These are phyloP conservation scores for Myotis davidii DNA, from an alignment of 2,113 vertebrate genomes.

Conservation along the genomic window DNA sequence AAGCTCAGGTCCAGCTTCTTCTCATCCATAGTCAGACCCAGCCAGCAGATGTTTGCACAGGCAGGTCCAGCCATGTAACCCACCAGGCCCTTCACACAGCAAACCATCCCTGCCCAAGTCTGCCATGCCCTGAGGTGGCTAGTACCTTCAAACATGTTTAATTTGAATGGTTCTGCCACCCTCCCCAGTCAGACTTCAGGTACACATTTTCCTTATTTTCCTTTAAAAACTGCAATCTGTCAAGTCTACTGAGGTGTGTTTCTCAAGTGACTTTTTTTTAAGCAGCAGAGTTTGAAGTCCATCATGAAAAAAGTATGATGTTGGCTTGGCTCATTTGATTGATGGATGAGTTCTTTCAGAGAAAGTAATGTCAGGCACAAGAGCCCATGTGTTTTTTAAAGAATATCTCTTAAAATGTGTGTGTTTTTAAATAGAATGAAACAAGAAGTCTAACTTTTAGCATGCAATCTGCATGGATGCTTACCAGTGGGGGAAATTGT, in stretches of 20 bases:
- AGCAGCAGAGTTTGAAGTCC: slow-evolving; percentile 6
- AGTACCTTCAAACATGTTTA: not conserved
- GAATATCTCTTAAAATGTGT: not conserved
- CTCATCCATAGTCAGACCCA: accelerated
- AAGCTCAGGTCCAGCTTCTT: not conserved
- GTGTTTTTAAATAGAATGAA: not conserved
- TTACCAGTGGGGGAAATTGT: slow-evolving; percentile 43
- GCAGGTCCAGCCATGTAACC: not conserved
- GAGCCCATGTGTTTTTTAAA: slow-evolving; percentile 6
- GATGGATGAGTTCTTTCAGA: not conserved
- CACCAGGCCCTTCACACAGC: not conserved
- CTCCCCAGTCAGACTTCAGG: not conserved
- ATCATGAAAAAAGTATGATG: not conserved
- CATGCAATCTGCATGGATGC: not conserved
- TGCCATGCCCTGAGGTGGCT: not conserved
- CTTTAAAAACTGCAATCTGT: not conserved
- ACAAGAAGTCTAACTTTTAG: slow-evolving; percentile 50
- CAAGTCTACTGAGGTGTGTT: not conserved
- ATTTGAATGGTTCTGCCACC: not conserved
- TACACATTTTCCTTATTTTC: not conserved
- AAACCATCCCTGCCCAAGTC: not conserved
- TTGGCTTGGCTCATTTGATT: not conserved
- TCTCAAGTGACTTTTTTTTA: not conserved
- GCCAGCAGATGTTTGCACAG: not conserved
- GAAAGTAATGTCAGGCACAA: not conserved